Conservation (phyloP, 1,140 invertebrate species). For the Diuraphis noxia region DNA sequence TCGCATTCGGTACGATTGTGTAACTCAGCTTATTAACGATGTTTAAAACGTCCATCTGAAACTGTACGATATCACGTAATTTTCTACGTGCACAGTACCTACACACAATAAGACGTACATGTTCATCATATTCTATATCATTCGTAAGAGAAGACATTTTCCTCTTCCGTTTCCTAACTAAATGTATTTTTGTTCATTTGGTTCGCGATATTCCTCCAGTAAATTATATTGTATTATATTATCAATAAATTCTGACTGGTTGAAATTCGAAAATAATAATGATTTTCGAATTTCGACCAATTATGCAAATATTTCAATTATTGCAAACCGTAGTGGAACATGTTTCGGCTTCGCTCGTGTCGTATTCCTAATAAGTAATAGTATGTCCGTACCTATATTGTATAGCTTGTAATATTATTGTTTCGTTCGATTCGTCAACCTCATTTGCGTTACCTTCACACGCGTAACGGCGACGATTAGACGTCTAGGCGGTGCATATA, state of each 20-base stretch:
- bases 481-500: neutral
- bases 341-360: neutral
- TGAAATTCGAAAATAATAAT: neutral
- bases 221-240: neutral
- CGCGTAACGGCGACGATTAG: neutral
- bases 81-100: neutral
- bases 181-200: neutral
- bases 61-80: neutral
- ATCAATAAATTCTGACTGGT: neutral
- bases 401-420: neutral
- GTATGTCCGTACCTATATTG: neutral
- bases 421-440: slow-evolving; percentile 14
- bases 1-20: neutral
- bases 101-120: neutral
- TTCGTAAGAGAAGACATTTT: neutral
- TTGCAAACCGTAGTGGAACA: neutral
- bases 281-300: neutral
- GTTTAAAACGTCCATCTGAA: neutral
- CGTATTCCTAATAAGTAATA: too few relatives aligned
- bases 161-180: neutral
- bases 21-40: neutral
- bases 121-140: too few relatives aligned
- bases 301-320: too few relatives aligned
- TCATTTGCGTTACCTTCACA: neutral
- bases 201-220: neutral